phyloP scores from a whole-genome alignment of 2,888 invertebrate genomes.

The Netelia fuscicornis region DNA sequence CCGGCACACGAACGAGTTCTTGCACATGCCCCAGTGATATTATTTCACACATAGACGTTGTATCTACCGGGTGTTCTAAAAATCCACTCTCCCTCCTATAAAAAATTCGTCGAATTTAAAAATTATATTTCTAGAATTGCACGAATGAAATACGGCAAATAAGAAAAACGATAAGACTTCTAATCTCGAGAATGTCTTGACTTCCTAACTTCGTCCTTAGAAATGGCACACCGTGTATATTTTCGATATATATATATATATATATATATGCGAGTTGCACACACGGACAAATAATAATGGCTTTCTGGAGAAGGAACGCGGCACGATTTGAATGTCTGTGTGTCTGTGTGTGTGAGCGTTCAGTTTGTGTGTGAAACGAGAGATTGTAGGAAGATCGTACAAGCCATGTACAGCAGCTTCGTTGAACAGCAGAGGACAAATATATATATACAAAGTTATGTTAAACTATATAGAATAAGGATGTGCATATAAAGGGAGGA shows the following conservation, averaged over 20 bases:
- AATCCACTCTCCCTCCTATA: too few species aligned
- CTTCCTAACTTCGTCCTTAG: not conserved
- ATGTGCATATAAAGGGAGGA: conserved; percentile 32
- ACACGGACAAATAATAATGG: conserved; percentile 55
- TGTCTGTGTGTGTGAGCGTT: not conserved
- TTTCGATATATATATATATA: not conserved
- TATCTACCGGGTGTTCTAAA: not conserved
- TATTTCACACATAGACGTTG: not conserved
- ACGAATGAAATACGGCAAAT: not conserved
- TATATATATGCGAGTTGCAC: not conserved
- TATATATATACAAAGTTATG: conserved; percentile 8
- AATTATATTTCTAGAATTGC: not conserved
- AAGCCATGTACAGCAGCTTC: conserved; percentile 17
- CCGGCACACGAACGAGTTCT: conserved; percentile 35
- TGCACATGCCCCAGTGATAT: conserved; percentile 9
- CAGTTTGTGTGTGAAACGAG: conserved; percentile 35
- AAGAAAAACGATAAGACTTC: not conserved
- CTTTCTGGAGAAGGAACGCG: not conserved
- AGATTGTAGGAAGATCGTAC: conserved; percentile 38
- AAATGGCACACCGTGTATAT: not conserved
- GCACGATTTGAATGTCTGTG: not conserved
- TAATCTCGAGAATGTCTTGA: not conserved
- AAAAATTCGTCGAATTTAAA: not conserved
- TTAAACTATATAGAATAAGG: conserved; percentile 29
- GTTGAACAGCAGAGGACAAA: conserved; percentile 2